Conservation (phyloP, 2,113 vertebrate species). For the Baryphthengus martii region DNA sequence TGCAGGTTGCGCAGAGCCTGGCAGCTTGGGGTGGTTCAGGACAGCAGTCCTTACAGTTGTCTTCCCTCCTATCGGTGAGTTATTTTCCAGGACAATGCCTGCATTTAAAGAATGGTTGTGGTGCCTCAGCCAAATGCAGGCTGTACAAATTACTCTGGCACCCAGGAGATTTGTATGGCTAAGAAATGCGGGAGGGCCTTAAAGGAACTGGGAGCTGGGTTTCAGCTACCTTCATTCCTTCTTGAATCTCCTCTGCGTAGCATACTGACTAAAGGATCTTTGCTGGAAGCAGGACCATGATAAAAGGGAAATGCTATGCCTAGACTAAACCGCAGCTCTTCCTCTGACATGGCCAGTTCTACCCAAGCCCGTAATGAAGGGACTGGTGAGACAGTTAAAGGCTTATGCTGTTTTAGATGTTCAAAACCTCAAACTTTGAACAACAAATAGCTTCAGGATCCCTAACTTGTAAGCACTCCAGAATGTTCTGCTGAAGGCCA, state of each 20-base stretch:
- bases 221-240: no score
- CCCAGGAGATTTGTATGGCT: neutral
- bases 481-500: neutral
- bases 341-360: neutral
- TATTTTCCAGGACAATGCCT: neutral
- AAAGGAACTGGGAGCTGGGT: neutral
- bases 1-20: fast-evolving
- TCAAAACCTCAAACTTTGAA: neutral
- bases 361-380: neutral
- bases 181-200: neutral
- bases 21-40: neutral
- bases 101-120: neutral
- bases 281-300: neutral
- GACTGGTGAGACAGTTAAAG: neutral
- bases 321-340: slow-evolving; percentile 47
- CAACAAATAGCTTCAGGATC: neutral
- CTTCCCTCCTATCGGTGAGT: neutral
- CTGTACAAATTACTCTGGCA: neutral
- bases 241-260: neutral
- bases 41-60: fast-evolving
- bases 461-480: neutral
- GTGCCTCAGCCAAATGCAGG: neutral
- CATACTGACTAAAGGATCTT: neutral
- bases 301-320: slow-evolving; percentile 31
- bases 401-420: neutral